Evolutionary conservation across 2,797 vertebrate species (phyloP), one percentile per base, ranked within the genome.

Genomic region (Austrolebias charrua): DNA sequence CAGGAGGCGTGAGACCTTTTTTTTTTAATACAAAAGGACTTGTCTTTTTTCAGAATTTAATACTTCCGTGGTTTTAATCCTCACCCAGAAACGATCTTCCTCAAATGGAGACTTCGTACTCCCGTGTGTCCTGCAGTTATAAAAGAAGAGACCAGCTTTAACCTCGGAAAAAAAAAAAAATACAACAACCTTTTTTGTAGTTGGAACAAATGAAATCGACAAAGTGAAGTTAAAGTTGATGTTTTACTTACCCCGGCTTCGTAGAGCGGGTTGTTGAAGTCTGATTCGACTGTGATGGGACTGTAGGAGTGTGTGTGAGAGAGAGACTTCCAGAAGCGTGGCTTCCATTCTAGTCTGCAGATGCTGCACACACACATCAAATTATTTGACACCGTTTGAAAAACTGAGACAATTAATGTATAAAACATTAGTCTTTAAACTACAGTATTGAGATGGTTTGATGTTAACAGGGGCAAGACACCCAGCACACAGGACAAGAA

Each of bases 221-320:
- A 4, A 24, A 14, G 38, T 10, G 28, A 60, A 18, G 24, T 40
- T 33, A 10, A 55, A 7, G 0, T 48, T 3, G 15, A 5, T 15
- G 35, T 18, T 3, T 52, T 35, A 79, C 94, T 94, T 79, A 97
- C 95, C 92, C 95, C 96, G 28, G 95, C 95, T 90, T 97, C 96
- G 66, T 96, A 97, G n/a, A 97, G 92, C 46, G 96, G 95, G 80
- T 97, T 97, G 93, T 95, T 96, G 81, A 96, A 97, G 82, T 96
- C 95, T 0, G 95, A 95, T 84, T 97, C 95, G 57, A 96, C 95
- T 1, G 96, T 96, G 59, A 97, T 96, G 38, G 95, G 96, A 80
- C 95, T 96, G 87, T 97, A 97, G 55, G 95, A 95, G 83, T 96
- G 95, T 65, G 95, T 96, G 82, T 95, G 94, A 63, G 94, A 94